phyloP scores from a whole-genome alignment of 2,797 vertebrate species.

The Lates japonicus region DNA sequence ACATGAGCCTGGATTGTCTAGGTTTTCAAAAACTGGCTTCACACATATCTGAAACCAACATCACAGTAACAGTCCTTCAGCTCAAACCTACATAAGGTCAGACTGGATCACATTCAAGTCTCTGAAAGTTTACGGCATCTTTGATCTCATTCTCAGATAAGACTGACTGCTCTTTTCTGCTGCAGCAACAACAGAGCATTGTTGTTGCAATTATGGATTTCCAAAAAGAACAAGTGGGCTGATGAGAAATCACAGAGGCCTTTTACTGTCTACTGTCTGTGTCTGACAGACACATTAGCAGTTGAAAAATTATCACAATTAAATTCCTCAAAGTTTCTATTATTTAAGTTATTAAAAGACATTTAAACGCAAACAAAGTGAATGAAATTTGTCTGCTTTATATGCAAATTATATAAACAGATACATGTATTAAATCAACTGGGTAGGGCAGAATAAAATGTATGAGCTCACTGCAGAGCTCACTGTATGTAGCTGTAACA shows the following conservation, averaged over 20 bases:
- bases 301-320: neutral
- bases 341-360: neutral
- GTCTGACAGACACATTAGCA: neutral
- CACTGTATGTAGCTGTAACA: too few species aligned
- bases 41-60: neutral
- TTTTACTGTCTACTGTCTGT: too few species aligned
- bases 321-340: neutral
- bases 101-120: neutral
- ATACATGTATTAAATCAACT: neutral
- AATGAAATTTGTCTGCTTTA: neutral
- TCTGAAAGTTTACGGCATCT: neutral
- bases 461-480: neutral
- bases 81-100: neutral
- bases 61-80: neutral
- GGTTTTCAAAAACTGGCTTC: neutral
- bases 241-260: neutral
- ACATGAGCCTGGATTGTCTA: neutral
- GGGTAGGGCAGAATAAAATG: neutral
- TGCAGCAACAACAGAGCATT: neutral
- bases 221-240: neutral
- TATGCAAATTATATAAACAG: neutral
- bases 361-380: neutral
- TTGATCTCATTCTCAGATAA: neutral
- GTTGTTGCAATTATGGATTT: conserved; percentile 1
- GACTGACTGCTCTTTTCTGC: neutral